phyloP scores from a whole-genome alignment of 2,113 vertebrate species.

The Oostethus manadensis region DNA sequence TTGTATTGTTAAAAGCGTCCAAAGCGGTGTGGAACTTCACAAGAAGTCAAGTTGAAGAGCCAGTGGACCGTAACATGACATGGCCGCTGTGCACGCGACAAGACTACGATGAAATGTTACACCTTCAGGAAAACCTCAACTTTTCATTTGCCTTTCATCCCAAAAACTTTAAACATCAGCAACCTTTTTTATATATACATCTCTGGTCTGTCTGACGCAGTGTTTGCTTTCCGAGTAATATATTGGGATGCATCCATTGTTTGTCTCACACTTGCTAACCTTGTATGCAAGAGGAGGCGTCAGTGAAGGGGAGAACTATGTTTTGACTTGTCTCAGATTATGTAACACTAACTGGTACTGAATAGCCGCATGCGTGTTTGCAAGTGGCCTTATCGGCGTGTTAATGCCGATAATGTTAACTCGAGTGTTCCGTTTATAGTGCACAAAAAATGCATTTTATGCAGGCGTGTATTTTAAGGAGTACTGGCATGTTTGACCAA shows the following conservation, averaged over 20 bases:
- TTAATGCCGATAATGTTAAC: too few species aligned
- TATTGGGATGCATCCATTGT: not conserved
- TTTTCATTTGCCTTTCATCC: not conserved
- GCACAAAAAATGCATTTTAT: too few species aligned
- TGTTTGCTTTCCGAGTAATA: not conserved
- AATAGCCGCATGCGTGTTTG: not conserved
- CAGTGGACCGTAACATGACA: constrained; percentile 7
- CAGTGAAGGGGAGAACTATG: constrained; percentile 11
- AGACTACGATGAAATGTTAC: not conserved
- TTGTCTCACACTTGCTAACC: not conserved
- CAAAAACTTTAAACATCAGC: not conserved
- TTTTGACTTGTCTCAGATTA: constrained; percentile 4
- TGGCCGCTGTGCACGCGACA: constrained; percentile 3
- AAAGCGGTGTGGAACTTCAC: not conserved
- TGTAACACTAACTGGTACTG: not conserved
- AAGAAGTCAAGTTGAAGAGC: constrained; percentile 1
- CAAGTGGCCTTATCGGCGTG: not conserved
- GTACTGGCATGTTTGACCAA: constrained; percentile 6
- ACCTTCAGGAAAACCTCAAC: not conserved
- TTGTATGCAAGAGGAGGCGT: not conserved
- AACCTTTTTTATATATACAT: too few species aligned
- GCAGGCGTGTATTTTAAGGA: too few species aligned
- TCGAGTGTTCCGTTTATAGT: too few species aligned
- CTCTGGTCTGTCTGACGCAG: not conserved
- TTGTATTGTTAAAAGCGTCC: not conserved